Percentiles rank a stretch among this genome's conserved stretches.
phyloP scores from a whole-genome alignment of 1,140 invertebrate genomes.

The Drosophila ananassae region DNA sequence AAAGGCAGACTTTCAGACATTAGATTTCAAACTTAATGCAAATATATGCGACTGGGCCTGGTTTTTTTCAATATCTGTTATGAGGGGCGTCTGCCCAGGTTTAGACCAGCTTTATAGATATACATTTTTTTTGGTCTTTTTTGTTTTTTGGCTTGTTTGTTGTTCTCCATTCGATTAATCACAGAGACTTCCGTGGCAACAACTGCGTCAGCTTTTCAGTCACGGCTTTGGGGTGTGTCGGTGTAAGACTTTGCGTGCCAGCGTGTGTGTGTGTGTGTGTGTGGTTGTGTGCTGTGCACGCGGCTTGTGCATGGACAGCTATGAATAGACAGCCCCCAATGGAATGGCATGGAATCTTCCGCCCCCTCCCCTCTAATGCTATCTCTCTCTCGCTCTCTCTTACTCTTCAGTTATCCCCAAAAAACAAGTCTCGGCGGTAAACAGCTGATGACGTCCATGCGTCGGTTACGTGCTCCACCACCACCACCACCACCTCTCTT shows the following conservation, averaged over 20 bases:
- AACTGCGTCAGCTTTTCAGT: constrained; percentile 72
- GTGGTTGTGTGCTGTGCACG: constrained; percentile 60
- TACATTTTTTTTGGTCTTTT: constrained; percentile 25
- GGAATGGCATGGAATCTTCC: constrained; percentile 44
- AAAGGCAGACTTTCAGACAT: constrained; percentile 37
- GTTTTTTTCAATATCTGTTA: constrained; percentile 37
- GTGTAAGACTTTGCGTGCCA: background rate
- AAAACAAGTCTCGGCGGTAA: constrained; percentile 42
- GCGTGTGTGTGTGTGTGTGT: constrained; percentile 31
- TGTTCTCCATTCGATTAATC: constrained; percentile 57
- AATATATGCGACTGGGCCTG: constrained; percentile 32
- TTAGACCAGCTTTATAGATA: constrained; percentile 32
- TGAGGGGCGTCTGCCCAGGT: constrained; percentile 39
- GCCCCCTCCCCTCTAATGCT: background rate
- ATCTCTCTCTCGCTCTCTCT: constrained; percentile 5
- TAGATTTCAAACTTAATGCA: constrained; percentile 49
- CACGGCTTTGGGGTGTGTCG: constrained; percentile 75
- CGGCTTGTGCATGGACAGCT: constrained; percentile 72
- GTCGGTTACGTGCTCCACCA: constrained; percentile 63
- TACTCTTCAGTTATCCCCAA: constrained; percentile 5
- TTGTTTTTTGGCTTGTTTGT: constrained; percentile 13
- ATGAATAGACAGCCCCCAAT: constrained; percentile 75
- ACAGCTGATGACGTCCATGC: constrained; percentile 80
- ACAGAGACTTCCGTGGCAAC: constrained; percentile 79
- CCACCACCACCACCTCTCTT: constrained; percentile 7